phyloP scores from a whole-genome alignment of 1,140 invertebrate genomes.

The Protaetia brevitarsis region DNA sequence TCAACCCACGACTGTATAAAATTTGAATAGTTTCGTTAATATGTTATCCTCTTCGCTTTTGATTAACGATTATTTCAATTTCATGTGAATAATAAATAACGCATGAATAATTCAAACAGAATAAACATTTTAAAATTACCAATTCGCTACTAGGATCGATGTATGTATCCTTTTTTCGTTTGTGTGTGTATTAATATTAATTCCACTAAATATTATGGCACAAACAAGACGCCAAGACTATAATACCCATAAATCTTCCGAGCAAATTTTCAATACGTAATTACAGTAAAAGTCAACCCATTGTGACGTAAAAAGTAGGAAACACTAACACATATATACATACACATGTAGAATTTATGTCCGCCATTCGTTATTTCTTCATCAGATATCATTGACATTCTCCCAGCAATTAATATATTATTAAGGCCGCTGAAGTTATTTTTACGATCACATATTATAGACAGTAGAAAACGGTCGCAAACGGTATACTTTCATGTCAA shows the following conservation, averaged over 20 bases:
- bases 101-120: no score
- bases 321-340: no score
- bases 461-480: neutral
- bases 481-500: constrained; percentile 16
- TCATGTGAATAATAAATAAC: no score
- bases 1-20: no score
- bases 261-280: neutral
- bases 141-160: no score
- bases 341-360: neutral
- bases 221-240: neutral
- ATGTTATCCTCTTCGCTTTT: no score
- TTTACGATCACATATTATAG: neutral
- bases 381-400: constrained; percentile 10
- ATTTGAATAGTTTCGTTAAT: no score
- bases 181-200: constrained; percentile 17
- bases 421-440: neutral
- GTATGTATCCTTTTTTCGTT: no score
- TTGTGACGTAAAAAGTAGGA: constrained; percentile 13
- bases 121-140: no score
- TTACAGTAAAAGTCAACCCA: neutral
- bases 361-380: neutral
- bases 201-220: constrained; percentile 1
- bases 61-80: no score
- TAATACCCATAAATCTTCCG: neutral
- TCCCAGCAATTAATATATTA: constrained; percentile 1